Evolutionary conservation across 2,113 vertebrate species (phyloP).

Genomic region (Caloenas nicobarica): DNA sequence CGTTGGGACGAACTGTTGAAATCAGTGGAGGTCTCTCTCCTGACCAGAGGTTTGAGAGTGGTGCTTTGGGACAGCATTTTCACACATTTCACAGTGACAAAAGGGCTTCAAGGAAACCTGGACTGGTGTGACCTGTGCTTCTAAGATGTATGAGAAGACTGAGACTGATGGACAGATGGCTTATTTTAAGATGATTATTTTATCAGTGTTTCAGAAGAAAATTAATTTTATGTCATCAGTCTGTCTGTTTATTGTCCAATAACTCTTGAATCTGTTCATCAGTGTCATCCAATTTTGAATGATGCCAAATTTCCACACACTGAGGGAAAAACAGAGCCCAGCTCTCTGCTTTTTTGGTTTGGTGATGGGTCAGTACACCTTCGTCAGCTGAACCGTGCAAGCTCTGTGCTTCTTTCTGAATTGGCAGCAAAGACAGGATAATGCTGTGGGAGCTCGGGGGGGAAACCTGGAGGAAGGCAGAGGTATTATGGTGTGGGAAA

Average conservation of each 20-base stretch:
- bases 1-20: background rate
- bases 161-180: background rate
- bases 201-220: slow-evolving; percentile 10
- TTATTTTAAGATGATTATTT: background rate
- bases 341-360: background rate
- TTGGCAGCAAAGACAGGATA: background rate
- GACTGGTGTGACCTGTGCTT: background rate
- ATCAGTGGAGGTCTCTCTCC: background rate
- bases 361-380: background rate
- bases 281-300: background rate
- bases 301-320: background rate
- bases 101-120: background rate
- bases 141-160: background rate
- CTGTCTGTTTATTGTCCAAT: background rate
- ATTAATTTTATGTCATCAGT: background rate
- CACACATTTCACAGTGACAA: background rate
- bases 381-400: accelerated
- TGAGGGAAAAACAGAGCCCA: background rate
- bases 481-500: background rate
- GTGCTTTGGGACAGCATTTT: background rate
- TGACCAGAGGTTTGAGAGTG: background rate
- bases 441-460: accelerated
- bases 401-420: background rate
- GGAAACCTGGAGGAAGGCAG: background rate
- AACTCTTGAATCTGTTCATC: background rate